These are phyloP conservation scores for Clytia hemisphaerica DNA, from an alignment of 30 jellyfish, hydroid and myxozoan species.

Conservation along the genomic window DNA sequence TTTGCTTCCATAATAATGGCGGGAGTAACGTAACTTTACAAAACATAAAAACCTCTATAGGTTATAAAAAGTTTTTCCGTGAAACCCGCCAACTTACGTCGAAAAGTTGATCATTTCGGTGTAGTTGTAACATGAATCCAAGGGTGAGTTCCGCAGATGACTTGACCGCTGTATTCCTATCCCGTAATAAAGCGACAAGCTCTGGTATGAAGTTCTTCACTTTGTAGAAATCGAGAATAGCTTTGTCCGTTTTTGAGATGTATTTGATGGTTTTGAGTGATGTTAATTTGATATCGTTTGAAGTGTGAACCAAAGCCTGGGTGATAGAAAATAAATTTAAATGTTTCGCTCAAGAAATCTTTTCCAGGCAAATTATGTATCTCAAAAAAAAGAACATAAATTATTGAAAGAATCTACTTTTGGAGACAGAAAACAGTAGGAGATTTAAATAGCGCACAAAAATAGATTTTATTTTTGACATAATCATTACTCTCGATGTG, in stretches of 20 bases:
- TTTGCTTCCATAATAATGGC: too few relatives aligned
- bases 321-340: conserved; percentile 2
- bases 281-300: conserved; percentile 60
- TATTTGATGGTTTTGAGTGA: conserved; percentile 57
- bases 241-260: conserved; percentile 40
- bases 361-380: too few relatives aligned
- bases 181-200: conserved; percentile 43
- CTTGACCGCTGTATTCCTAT: conserved; percentile 61
- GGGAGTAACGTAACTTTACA: too few relatives aligned
- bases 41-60: too few relatives aligned
- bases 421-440: background rate
- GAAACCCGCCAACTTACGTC: conserved; percentile 38
- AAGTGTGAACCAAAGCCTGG: conserved; percentile 64
- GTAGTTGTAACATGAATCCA: conserved; percentile 37
- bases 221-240: conserved; percentile 14
- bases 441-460: too few relatives aligned
- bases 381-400: too few relatives aligned
- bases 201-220: conserved; percentile 42
- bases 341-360: background rate
- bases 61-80: too few relatives aligned
- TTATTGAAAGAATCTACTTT: too few relatives aligned
- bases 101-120: conserved; percentile 18
- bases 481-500: too few relatives aligned
- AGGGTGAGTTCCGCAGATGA: conserved; percentile 58
- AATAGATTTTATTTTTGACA: too few relatives aligned